Conservation (phyloP, 2,888 invertebrate species). For the Leucania comma region DNA sequence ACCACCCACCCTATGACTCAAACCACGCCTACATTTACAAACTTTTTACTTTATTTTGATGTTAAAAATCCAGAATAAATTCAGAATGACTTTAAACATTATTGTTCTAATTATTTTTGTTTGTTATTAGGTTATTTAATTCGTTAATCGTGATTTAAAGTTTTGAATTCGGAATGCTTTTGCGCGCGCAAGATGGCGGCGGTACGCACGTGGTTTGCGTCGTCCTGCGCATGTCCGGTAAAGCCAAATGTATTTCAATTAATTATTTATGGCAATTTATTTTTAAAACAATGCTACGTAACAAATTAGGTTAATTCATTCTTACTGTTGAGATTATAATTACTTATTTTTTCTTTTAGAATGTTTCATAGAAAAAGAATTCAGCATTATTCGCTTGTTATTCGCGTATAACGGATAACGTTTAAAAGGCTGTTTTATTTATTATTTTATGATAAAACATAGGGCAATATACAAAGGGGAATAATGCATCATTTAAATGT, state of each 20-base stretch:
- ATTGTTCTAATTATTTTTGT: neutral
- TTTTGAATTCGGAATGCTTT: slow-evolving; percentile 21
- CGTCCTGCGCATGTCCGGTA: slow-evolving; percentile 69
- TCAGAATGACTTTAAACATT: neutral
- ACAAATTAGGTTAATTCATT: neutral
- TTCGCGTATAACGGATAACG: too few relatives aligned
- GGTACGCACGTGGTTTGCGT: slow-evolving; percentile 59
- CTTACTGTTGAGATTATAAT: neutral
- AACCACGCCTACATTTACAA: slow-evolving; percentile 66
- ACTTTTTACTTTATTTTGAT: slow-evolving; percentile 43
- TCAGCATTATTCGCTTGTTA: too few relatives aligned
- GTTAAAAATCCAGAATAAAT: neutral
- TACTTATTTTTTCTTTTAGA: neutral
- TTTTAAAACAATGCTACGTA: slow-evolving; percentile 23
- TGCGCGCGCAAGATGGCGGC: slow-evolving; percentile 56
- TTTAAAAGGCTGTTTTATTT: neutral
- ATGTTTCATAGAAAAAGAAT: neutral
- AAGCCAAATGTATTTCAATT: slow-evolving; percentile 40
- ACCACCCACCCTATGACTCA: slow-evolving; percentile 59
- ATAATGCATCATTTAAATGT: neutral
- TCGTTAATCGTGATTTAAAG: neutral
- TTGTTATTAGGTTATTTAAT: neutral
- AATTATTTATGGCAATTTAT: slow-evolving; percentile 38
- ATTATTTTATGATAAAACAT: neutral
- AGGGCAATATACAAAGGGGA: neutral